Evolutionary conservation across 2,113 vertebrate species (phyloP), one percentile per base, ranked within the genome.

Genomic region (Cyphomyrus plagiostoma): DNA sequence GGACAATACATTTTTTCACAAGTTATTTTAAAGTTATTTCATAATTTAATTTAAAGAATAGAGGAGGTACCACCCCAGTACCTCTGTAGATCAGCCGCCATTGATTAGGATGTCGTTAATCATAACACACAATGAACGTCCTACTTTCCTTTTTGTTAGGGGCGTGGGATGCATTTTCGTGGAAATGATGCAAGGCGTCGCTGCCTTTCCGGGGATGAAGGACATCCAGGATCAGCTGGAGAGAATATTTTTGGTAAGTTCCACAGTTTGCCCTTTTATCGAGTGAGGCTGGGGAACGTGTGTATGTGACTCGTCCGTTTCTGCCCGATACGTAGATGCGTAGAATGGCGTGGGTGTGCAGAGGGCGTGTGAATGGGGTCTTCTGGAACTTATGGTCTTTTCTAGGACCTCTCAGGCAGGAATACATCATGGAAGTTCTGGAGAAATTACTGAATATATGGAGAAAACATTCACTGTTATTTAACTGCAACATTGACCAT

Each of bases 131-230:
- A 70, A 26, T 62, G 21, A 46, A n/a, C 88, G 21, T 19, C 19
- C 13, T 4, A 13, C 49, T n/a, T 88, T 86, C 8, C 35, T 17
- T 15, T 30, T 85, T 80, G 92, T 91, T 87, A 99, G 98, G 98
- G 98, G 98, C 87, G 98, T 99, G 1, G 98, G 98, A 87, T 99
- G 98, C 94, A 99, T 99, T 94, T 99, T 99, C 93, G 95, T 99
- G 58, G 98, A 99, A 95, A 99, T 99, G 98, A 99, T 99, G 93
- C 98, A 99, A 94, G 98, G 98, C 85, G 97, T 98, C 10, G 97
- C 98, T 93, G 98, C 98, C 88, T 99, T 99, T 95, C 98, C 98
- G 26, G 98, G 98, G 94, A 98, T 99, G 97, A 99, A 99, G 96
- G 98, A 99, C 93, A 98, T 99, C 92, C 98, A 99, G 91, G 98